Evolutionary conservation across 2,888 invertebrate species (phyloP).

Genomic region (Chorisops tibialis): DNA sequence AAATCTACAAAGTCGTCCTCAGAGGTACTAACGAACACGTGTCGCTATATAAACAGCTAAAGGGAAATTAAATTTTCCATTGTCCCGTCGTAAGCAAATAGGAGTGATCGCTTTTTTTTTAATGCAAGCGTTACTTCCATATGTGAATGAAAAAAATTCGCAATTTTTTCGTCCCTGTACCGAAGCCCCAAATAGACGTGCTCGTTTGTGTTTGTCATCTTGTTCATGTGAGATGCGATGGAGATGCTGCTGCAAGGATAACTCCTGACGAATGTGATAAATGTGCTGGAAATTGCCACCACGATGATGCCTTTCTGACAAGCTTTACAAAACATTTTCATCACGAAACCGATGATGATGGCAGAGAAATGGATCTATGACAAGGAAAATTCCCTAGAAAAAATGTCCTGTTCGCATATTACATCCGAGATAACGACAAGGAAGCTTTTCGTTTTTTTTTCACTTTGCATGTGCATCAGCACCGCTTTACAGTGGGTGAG

Average conservation of each 20-base stretch:
- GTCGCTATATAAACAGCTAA: conserved; percentile 33
- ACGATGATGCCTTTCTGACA: conserved; percentile 28
- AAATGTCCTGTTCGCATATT: too few species aligned
- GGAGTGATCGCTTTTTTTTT: conserved; percentile 34
- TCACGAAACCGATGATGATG: too few species aligned
- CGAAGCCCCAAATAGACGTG: not conserved
- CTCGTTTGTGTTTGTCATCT: not conserved
- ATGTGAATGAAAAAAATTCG: not conserved
- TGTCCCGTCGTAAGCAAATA: conserved; percentile 36
- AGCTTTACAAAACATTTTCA: not conserved
- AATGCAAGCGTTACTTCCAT: conserved; percentile 22
- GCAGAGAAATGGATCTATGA: not conserved
- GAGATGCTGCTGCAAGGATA: conserved; percentile 20
- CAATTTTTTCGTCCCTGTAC: not conserved
- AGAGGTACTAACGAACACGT: too few species aligned
- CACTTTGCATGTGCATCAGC: too few species aligned
- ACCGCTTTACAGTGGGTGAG: too few species aligned
- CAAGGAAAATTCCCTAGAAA: too few species aligned
- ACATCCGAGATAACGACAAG: too few species aligned
- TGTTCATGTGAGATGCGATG: not conserved
- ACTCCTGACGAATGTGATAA: conserved; percentile 18
- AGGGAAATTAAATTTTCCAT: conserved; percentile 38
- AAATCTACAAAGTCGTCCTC: conserved; percentile 25
- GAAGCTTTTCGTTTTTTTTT: too few species aligned
- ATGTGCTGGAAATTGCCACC: conserved; percentile 30